A percentile compares a stretch with the other conserved stretches of the same genome.
Conservation (phyloP, 2,113 vertebrate genomes). For the Melanerpes aurifrons region DNA sequence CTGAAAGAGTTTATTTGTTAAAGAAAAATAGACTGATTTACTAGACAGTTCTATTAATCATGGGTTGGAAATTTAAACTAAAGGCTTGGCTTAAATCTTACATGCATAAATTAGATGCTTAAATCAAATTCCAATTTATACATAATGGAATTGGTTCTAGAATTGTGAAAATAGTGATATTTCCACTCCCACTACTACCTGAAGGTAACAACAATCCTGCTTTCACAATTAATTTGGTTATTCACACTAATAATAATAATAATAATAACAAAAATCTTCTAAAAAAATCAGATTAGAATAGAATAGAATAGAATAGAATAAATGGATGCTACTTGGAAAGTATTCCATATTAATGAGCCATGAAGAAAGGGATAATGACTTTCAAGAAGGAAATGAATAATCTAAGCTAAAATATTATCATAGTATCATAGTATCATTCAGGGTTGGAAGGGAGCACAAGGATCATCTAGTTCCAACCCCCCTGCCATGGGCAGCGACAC, state of each 20-base stretch:
- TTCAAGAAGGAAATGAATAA: not conserved
- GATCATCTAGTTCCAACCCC: too few species aligned
- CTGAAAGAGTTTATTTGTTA: conserved; percentile 63
- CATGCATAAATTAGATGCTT: conserved; percentile 55
- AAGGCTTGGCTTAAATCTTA: conserved; percentile 31
- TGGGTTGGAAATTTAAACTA: conserved; percentile 41
- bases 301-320: too few species aligned
- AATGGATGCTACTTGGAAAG: not conserved
- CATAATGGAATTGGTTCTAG: conserved; percentile 37
- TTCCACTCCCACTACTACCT: conserved; percentile 4
- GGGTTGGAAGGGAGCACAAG: too few species aligned
- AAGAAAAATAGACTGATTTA: conserved; percentile 60
- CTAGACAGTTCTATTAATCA: conserved; percentile 56
- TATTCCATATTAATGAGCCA: not conserved
- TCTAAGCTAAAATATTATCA: not conserved
- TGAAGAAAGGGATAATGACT: not conserved
- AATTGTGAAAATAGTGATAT: conserved; percentile 14
- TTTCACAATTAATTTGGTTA: conserved; percentile 39
- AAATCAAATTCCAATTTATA: conserved; percentile 65
- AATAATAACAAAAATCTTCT: conserved; percentile 11
- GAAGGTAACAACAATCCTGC: not conserved
- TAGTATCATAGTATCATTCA: too few species aligned
- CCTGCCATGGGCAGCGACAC: too few species aligned
- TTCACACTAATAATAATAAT: not conserved
- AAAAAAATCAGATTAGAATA: conserved; percentile 24